A percentile compares a stretch with the other conserved stretches of the same genome.
Evolutionary conservation across 2,888 invertebrate species (phyloP).

Genomic region (Drosophila algonquin): DNA sequence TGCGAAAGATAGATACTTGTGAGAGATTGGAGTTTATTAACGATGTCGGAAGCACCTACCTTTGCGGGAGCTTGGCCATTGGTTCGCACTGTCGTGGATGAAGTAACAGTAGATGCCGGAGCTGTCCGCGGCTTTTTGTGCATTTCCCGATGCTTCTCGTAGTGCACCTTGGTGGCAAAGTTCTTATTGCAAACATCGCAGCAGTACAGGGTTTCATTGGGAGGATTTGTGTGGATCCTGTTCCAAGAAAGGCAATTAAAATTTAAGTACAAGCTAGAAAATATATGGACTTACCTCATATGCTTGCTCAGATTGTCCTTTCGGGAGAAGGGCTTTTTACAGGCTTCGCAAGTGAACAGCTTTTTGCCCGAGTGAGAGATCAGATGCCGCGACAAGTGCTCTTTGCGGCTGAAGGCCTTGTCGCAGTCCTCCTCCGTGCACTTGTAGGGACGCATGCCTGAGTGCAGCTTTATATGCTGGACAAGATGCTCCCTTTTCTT

Average conservation of each 20-base stretch:
- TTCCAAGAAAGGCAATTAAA: neutral
- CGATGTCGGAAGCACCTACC: slow-evolving; percentile 11
- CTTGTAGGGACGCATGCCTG: slow-evolving; percentile 88
- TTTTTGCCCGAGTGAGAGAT: slow-evolving; percentile 89
- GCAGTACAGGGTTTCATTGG: slow-evolving; percentile 85
- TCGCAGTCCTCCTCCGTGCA: slow-evolving; percentile 86
- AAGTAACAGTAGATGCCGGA: neutral
- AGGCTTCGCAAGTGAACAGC: slow-evolving; percentile 87
- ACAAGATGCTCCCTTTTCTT: slow-evolving; percentile 89
- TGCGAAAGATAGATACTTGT: neutral
- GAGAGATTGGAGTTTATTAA: slow-evolving; percentile 5
- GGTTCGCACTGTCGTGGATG: slow-evolving; percentile 17
- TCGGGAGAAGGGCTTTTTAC: slow-evolving; percentile 85
- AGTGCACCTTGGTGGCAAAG: slow-evolving; percentile 88
- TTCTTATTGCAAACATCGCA: slow-evolving; percentile 88
- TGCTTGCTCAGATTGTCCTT: slow-evolving; percentile 84
- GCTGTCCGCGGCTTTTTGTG: slow-evolving; percentile 81
- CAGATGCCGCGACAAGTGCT: slow-evolving; percentile 88
- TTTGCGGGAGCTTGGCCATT: slow-evolving; percentile 31
- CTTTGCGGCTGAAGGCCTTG: slow-evolving; percentile 88
- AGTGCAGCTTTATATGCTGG: slow-evolving; percentile 88
- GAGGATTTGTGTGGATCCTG: slow-evolving; percentile 80
- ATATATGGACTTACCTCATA: slow-evolving; percentile 72
- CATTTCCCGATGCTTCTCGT: slow-evolving; percentile 86
- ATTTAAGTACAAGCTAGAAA: neutral